Evolutionary conservation across 2,113 vertebrate genomes (phyloP), one percentile per base, ranked within the genome.

Genomic region (Hippocampus mohnikei): DNA sequence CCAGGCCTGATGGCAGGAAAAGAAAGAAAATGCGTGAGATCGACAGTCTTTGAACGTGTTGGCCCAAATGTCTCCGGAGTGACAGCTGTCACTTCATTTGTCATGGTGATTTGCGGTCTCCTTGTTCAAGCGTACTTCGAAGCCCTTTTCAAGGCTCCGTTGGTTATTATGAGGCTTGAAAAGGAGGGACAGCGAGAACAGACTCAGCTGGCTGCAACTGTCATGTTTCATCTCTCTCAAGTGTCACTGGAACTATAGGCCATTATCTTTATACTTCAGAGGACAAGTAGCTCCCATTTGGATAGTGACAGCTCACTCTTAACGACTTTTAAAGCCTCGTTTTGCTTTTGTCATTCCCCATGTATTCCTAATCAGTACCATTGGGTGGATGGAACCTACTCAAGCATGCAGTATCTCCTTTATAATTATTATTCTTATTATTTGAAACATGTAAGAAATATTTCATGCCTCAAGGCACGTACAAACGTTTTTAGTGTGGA

Each of bases 1-100:
- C 88, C 77, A 83, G 80, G 87, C 89, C 89, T 92, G 87, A 58
- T 81, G 70, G 81, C 71, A 79, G 23, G 33, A 37, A 81, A 41
- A 58, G 2, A 68, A 58, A 73, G 59, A 66, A 83, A 60, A 52
- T 63, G 68, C 8, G 23, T 29, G 40, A 63, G 73, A 66, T 75
- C 73, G 82, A 79, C 69, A 71, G 62, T 20, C 66, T 59, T 61
- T n/a, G 52, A 58, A 78, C 58, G 71, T 66, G 64, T 66, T 10
- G 59, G 50, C 65, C 65, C 74, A 56, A 50, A 67, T 27, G 71
- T 58, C 60, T 67, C 16, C 21, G 42, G 55, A 72, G 23, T 61
- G 21, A 69, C n/a, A 25, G 63, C 9, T 66, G 59, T 74, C 61
- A 64, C 58, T 64, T 76, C 56, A 77, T 67, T 61, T 42, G 42